A percentile compares a stretch with the other conserved stretches of the same genome.
Conservation (phyloP, 2,797 vertebrate genomes). For the Acanthiza pusilla region DNA sequence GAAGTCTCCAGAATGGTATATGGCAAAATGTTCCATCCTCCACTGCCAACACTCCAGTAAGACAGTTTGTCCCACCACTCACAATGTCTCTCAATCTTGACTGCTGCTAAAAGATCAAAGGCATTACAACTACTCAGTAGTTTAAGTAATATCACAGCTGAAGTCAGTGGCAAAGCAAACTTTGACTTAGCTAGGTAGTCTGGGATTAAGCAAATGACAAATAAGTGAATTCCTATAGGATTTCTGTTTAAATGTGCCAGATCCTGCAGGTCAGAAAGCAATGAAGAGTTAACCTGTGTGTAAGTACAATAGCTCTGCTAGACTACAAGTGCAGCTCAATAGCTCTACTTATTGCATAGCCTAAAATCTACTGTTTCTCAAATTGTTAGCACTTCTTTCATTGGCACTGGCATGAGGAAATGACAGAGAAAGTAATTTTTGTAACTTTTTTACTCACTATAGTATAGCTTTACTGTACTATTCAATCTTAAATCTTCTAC, state of each 20-base stretch:
- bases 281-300: rapidly evolving
- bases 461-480: background rate
- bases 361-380: background rate
- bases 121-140: background rate
- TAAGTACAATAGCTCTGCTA: background rate
- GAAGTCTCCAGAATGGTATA: background rate
- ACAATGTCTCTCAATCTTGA: background rate
- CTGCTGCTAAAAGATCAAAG: background rate
- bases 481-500: background rate
- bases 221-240: background rate
- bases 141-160: background rate
- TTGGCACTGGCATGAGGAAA: background rate
- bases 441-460: background rate
- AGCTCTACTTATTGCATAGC: background rate
- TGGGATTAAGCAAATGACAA: background rate
- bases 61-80: background rate
- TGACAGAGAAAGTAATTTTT: background rate
- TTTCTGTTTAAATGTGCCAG: background rate
- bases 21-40: background rate
- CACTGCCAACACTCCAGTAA: background rate
- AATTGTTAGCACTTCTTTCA: background rate
- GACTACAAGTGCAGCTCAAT: background rate
- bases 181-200: background rate
- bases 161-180: background rate
- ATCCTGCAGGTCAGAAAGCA: background rate